Conservation (phyloP, 2,113 vertebrate species). For the Chroicocephalus ridibundus region DNA sequence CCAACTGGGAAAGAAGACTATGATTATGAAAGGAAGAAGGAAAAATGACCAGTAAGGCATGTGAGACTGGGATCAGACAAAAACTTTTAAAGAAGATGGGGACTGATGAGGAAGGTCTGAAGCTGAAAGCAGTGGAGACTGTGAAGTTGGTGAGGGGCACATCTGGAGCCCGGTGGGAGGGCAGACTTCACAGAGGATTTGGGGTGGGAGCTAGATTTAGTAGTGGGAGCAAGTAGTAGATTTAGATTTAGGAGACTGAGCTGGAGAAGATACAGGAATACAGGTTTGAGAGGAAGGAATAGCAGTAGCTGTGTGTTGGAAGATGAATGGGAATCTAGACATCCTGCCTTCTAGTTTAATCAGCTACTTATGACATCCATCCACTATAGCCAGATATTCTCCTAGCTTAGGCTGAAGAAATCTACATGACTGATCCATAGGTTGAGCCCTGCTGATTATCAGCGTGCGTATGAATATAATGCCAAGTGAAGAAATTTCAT, state of each 20-base stretch:
- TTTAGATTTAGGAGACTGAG: not conserved
- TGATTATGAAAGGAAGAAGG: not conserved
- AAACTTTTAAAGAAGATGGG: not conserved
- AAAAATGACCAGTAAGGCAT: not conserved
- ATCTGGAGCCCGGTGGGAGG: not conserved
- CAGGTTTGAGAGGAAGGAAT: not conserved
- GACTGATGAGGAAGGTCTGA: not conserved
- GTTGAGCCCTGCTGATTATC: not conserved
- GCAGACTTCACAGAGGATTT: not conserved
- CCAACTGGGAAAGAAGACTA: not conserved
- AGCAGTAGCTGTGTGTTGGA: not conserved
- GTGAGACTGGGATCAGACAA: not conserved
- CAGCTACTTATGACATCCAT: not conserved
- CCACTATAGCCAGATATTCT: not conserved
- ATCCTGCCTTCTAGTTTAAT: not conserved
- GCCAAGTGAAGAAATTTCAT: not conserved
- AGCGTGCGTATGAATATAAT: not conserved
- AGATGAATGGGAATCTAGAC: not conserved
- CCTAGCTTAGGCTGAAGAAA: not conserved
- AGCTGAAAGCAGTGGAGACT: not conserved
- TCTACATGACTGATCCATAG: not conserved
- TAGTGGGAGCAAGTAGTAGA: not conserved
- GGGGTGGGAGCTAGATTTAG: not conserved
- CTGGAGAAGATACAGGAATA: not conserved
- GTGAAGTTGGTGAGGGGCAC: not conserved